phyloP scores from a whole-genome alignment of 2,113 vertebrate species.

The Tympanuchus pallidicinctus region DNA sequence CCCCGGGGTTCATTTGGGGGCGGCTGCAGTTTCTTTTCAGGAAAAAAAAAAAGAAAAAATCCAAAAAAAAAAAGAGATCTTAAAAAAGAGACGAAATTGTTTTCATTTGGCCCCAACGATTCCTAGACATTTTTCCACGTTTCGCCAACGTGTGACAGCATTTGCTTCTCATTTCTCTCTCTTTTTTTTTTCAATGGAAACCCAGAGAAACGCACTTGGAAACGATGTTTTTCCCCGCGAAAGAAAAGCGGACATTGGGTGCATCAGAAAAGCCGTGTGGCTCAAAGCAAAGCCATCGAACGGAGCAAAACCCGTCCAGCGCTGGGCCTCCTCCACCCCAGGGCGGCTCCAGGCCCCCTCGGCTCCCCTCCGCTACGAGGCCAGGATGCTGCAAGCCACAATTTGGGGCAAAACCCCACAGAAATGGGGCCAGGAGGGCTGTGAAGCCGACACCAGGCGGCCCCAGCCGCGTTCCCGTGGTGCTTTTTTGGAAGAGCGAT shows the following conservation, averaged over 20 bases:
- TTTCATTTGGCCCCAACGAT: conserved; percentile 66
- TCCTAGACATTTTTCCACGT: conserved; percentile 66
- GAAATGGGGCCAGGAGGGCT: neutral
- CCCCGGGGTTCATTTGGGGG: neutral
- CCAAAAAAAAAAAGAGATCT: neutral
- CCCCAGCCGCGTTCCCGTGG: conserved; percentile 58
- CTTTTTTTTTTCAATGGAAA: conserved; percentile 32
- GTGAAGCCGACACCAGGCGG: conserved; percentile 57
- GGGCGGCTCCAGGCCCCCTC: neutral
- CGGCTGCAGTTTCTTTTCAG: conserved; percentile 71
- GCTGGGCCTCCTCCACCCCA: neutral
- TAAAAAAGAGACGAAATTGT: conserved; percentile 58
- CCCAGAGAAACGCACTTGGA: conserved; percentile 50
- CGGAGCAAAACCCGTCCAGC: conserved; percentile 11
- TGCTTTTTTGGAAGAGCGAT: conserved; percentile 69
- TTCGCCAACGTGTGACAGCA: conserved; percentile 31
- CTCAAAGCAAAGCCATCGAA: conserved; percentile 30
- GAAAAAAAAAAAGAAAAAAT: neutral
- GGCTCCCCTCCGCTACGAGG: neutral
- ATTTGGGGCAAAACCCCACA: neutral
- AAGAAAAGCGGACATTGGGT: neutral
- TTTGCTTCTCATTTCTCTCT: conserved; percentile 67
- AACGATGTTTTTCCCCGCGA: conserved; percentile 33
- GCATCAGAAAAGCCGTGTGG: neutral
- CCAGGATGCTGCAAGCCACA: neutral